Evolutionary conservation across 2,797 vertebrate species (phyloP).

Genomic region (Mormyrus proboscirostris): DNA sequence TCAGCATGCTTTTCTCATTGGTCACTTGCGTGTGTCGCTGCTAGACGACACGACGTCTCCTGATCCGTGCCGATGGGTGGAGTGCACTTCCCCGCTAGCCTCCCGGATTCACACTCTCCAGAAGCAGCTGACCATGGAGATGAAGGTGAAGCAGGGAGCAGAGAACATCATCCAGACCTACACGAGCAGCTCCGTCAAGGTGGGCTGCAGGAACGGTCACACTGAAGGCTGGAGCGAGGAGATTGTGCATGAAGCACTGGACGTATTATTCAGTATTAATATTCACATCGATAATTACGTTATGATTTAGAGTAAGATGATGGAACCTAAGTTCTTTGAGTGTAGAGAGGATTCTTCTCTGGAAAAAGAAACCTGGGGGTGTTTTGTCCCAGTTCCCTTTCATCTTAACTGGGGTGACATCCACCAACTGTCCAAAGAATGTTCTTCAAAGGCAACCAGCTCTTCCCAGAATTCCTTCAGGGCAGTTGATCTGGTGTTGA

Average conservation of each 20-base stretch:
- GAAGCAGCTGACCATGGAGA: constrained; percentile 89
- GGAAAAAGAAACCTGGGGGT: neutral
- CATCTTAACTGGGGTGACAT: neutral
- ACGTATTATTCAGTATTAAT: constrained; percentile 31
- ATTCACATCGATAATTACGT: neutral
- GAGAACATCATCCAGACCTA: constrained; percentile 91
- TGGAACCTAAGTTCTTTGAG: no score
- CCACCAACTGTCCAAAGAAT: neutral
- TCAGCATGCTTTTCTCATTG: neutral
- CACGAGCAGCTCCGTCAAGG: constrained; percentile 71
- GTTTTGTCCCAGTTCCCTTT: neutral
- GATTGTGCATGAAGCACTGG: constrained; percentile 30
- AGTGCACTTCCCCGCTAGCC: constrained; percentile 58
- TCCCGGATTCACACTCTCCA: constrained; percentile 70
- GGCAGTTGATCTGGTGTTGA: neutral
- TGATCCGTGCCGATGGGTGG: constrained; percentile 64
- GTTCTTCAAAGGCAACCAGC: neutral
- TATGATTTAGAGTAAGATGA: neutral
- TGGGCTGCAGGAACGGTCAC: constrained; percentile 32
- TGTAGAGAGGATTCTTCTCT: neutral
- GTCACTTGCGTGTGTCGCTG: constrained; percentile 5
- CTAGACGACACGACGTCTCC: constrained; percentile 55
- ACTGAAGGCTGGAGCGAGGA: neutral
- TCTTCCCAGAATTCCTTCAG: neutral
- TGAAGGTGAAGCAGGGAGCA: constrained; percentile 89